Base-by-base conservation (phyloP, 2,113 vertebrate species). In the Patagioenas fasciata region DNA sequence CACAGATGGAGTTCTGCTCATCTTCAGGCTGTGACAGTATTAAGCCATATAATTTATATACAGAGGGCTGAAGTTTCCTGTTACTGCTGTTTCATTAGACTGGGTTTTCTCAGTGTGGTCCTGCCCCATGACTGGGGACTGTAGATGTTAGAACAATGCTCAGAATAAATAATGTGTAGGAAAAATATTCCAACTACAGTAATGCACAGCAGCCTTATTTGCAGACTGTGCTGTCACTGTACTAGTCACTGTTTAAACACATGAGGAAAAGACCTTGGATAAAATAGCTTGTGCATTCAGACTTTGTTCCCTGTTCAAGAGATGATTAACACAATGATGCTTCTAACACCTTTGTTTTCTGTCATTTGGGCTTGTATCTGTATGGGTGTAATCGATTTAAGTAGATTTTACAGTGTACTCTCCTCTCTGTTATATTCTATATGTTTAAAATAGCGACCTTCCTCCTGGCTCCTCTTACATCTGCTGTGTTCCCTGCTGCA, bases 11-110 rank as follows among this genome's bases (percentile, higher is more conserved):
- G 48, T 19, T 87, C 80, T 88, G 69, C 73, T 92, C 48, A 23
- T 93, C 91, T 72, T 81, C 77, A 79, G 86, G 44, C 83, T 91
- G 20, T 36, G 48, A 60, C 29, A 20, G 44, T 36, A 42, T 67
- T 93, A 87, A 92, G 32, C 1, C 6, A 89, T 69, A n/a, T 85
- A 73, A 92, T 95, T 95, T 93, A 85, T 89, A 72, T 61, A 95
- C 66, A 69, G 50, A 58, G 40, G 61, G 54, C 25, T 94, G 91
- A 82, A 94, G 89, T 62, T 88, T 58, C 50, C 91, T 95, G 81
- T 89, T 95, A 85, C 58, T 91, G 89, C 87, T 94, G 66, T 93
- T 96, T 89, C 95, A 93, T 95, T 94, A 77, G 87, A n/a, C 87
- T 85, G 85, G 18, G 36, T 93, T 97, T 95, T 93, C 89, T 94